Conservation (phyloP, 2,797 vertebrate species). For the Paguma larvata region DNA sequence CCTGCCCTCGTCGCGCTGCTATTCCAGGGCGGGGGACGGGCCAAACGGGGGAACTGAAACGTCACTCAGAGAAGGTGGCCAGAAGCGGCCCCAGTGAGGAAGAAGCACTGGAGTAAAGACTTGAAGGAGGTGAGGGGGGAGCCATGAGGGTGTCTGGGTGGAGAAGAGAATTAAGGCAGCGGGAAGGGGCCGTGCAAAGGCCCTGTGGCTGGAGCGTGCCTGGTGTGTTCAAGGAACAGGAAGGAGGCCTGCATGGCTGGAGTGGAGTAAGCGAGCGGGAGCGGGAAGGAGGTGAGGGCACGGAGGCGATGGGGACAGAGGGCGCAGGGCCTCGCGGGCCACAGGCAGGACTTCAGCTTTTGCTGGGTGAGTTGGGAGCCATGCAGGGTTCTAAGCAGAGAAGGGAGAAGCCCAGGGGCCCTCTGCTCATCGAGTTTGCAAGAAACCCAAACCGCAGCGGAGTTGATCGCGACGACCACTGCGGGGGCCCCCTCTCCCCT, state of each 20-base stretch:
- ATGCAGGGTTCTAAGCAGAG: not conserved
- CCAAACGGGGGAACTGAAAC: fast-evolving
- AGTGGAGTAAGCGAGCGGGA: not conserved
- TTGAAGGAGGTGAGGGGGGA: not conserved
- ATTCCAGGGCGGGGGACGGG: not conserved
- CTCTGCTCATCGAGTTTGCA: not conserved
- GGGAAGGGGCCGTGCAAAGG: not conserved
- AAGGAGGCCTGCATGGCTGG: not conserved
- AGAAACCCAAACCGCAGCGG: not conserved
- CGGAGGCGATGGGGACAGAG: not conserved
- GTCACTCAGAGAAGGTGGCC: not conserved
- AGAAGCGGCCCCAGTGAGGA: not conserved
- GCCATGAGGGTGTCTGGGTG: too few relatives aligned
- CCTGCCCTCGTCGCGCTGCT: not conserved
- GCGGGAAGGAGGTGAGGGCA: not conserved
- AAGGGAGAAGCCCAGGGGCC: not conserved
- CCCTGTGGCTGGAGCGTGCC: not conserved
- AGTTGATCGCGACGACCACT: not conserved
- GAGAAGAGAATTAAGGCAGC: not conserved
- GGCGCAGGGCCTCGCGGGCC: not conserved
- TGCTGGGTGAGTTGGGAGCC: not conserved
- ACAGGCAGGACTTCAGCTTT: not conserved
- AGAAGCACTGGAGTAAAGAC: not conserved
- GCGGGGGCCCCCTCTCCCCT: not conserved
- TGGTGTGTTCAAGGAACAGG: not conserved